Evolutionary conservation across 2,888 invertebrate genomes (phyloP).

Genomic region (Epiperipatus broadwayi): DNA sequence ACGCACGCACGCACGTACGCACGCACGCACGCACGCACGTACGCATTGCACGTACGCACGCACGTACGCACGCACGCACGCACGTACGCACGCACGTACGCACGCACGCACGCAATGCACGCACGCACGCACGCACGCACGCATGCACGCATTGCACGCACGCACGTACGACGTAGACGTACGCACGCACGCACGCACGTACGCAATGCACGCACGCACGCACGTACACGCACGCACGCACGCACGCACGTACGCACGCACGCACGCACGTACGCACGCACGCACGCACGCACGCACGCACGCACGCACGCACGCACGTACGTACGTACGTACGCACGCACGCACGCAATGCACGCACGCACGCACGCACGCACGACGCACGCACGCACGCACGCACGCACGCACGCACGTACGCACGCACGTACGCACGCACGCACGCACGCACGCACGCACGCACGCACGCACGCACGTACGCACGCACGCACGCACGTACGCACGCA

Average conservation of each 20-base stretch:
- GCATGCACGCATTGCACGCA: too few species aligned
- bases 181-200: constrained; percentile 13
- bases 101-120: too few species aligned
- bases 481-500: constrained; percentile 10
- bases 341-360: too few species aligned
- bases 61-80: too few species aligned
- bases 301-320: constrained; percentile 13
- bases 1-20: background rate
- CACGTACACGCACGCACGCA: constrained; percentile 15
- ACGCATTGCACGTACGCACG: too few species aligned
- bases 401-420: constrained; percentile 13
- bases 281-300: constrained; percentile 13
- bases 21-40: constrained; percentile 1
- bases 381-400: too few species aligned
- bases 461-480: constrained; percentile 12
- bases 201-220: too few species aligned
- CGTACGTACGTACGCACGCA: constrained; percentile 13
- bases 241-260: constrained; percentile 13
- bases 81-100: constrained; percentile 1
- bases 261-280: constrained; percentile 13
- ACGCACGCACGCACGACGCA: too few species aligned
- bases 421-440: constrained; percentile 13
- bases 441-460: constrained; percentile 13
- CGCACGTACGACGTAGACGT: constrained; percentile 8
- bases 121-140: too few species aligned